These are phyloP conservation scores for Tamias sibiricus DNA, from an alignment of 2,113 vertebrate genomes.

Conservation along the genomic window DNA sequence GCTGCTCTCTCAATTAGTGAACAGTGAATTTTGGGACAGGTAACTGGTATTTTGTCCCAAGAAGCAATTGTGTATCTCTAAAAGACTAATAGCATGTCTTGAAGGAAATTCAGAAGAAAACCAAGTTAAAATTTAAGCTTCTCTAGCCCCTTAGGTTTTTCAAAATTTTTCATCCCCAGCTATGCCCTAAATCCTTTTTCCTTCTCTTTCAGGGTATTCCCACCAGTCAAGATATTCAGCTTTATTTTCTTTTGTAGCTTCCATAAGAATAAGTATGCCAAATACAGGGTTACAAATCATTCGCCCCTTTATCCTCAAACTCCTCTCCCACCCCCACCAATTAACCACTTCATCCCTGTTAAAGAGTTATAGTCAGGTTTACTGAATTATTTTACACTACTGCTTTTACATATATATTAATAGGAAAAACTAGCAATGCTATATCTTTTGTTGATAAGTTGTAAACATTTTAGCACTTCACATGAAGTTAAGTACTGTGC, in stretches of 20 bases:
- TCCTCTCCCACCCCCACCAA: background rate
- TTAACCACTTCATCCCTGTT: background rate
- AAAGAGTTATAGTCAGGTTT: background rate
- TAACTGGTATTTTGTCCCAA: background rate
- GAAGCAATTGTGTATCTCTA: background rate
- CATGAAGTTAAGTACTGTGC: background rate
- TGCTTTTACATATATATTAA: background rate
- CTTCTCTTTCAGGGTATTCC: background rate
- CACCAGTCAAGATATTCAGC: background rate
- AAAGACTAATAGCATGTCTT: background rate
- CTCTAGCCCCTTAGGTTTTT: background rate
- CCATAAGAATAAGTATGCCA: background rate
- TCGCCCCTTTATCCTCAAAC: background rate
- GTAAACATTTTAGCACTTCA: background rate
- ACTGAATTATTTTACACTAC: background rate
- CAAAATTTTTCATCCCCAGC: background rate
- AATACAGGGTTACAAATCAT: background rate
- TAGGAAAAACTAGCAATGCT: background rate
- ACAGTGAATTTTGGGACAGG: background rate
- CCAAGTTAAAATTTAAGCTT: background rate
- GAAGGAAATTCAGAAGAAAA: conserved; percentile 37
- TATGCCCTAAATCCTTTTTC: background rate
- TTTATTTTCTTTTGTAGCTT: background rate
- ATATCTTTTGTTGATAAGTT: background rate
- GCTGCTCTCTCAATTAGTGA: background rate